Conservation (phyloP, 2,888 invertebrate species). For the Teleogryllus oceanicus region DNA sequence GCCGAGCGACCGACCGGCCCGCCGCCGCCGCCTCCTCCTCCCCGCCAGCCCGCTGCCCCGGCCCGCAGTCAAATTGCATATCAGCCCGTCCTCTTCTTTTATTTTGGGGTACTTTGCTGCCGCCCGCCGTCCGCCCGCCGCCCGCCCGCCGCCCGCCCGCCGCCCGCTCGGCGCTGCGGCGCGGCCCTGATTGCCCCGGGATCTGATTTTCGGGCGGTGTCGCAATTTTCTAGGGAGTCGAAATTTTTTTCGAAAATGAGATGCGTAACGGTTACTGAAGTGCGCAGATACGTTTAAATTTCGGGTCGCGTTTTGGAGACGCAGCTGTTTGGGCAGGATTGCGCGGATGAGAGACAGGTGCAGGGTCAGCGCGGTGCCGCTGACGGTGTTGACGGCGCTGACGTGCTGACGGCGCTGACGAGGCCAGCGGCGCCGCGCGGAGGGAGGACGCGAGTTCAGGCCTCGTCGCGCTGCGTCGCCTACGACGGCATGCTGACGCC, state of each 20-base stretch:
- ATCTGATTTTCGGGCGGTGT: constrained; percentile 9
- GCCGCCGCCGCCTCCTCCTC: neutral
- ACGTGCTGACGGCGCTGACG: no score
- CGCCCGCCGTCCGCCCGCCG: neutral
- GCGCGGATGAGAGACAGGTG: neutral
- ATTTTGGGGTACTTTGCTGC: constrained; percentile 18
- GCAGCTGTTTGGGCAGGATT: constrained; percentile 6
- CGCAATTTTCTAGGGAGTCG: constrained; percentile 18
- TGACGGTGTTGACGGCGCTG: no score
- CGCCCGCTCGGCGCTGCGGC: neutral
- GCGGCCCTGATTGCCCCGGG: constrained; percentile 9
- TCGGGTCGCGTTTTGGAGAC: constrained; percentile 7
- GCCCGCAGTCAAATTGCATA: constrained; percentile 18
- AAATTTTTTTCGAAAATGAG: constrained; percentile 18
- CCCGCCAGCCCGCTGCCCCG: neutral
- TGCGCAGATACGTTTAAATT: constrained; percentile 3
- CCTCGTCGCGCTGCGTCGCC: no score
- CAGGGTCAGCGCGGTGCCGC: neutral
- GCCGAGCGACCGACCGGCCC: neutral
- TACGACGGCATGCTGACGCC: no score
- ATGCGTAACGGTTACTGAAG: constrained; percentile 18
- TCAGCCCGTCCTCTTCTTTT: constrained; percentile 12
- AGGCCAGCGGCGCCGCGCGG: no score
- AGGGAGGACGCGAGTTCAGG: no score
- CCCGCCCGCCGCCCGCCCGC: constrained; percentile 2